phyloP scores from a whole-genome alignment of 2,888 invertebrate species.

The Dynastes maya region DNA sequence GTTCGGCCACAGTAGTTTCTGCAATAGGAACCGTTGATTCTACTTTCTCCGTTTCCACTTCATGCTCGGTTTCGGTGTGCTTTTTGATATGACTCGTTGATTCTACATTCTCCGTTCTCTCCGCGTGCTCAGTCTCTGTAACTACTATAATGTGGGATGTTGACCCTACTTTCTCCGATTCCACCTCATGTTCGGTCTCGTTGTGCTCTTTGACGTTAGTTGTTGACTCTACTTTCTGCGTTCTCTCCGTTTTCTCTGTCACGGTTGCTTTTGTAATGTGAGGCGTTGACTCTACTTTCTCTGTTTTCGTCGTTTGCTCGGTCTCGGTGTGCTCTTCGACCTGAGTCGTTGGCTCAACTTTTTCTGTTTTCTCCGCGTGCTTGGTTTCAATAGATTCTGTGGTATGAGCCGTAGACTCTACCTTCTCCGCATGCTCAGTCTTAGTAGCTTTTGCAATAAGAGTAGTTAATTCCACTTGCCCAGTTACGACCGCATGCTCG shows the following conservation, averaged over 20 bases:
- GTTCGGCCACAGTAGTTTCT: background rate
- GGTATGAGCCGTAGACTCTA: background rate
- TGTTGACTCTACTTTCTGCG: constrained; percentile 5
- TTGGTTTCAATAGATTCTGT: background rate
- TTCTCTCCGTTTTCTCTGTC: background rate
- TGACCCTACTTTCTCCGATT: background rate
- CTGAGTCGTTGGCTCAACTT: background rate
- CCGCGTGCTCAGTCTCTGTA: background rate
- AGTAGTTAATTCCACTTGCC: background rate
- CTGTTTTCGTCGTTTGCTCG: background rate
- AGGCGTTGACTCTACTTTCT: no score
- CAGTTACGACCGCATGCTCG: background rate
- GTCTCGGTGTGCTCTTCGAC: background rate
- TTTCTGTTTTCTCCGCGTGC: constrained; percentile 2
- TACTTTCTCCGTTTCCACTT: background rate
- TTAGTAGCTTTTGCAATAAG: background rate
- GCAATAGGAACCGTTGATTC: background rate
- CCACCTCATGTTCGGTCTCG: background rate
- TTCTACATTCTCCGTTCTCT: background rate
- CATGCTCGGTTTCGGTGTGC: background rate
- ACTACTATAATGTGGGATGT: background rate
- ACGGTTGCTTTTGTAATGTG: background rate
- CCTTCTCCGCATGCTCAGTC: background rate
- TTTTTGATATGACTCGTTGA: background rate
- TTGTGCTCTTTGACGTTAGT: constrained; percentile 8